Conservation (phyloP, 2,888 invertebrate genomes). For the Chromoteleia sp. region DNA sequence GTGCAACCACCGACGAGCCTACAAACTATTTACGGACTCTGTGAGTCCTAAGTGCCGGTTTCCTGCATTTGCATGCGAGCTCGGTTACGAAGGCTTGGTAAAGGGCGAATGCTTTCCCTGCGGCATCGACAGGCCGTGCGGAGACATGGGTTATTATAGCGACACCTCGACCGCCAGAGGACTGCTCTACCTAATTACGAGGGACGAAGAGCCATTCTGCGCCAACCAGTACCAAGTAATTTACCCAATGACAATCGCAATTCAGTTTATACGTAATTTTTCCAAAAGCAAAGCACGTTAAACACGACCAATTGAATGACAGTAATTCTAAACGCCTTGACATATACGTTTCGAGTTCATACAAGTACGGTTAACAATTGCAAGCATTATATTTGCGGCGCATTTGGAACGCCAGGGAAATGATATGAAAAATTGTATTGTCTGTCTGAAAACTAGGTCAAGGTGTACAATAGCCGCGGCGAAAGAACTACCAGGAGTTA, state of each 20-base stretch:
- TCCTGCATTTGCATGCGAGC: slow-evolving; percentile 94
- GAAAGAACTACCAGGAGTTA: slow-evolving; percentile 89
- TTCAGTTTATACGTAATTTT: background rate
- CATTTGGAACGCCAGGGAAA: slow-evolving; percentile 18
- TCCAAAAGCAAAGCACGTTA: background rate
- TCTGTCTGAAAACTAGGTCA: slow-evolving; percentile 86
- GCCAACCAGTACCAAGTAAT: slow-evolving; percentile 91
- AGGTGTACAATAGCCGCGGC: slow-evolving; percentile 91
- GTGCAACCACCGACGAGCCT: slow-evolving; percentile 96
- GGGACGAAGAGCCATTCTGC: slow-evolving; percentile 97
- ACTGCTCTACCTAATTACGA: slow-evolving; percentile 94
- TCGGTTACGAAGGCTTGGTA: slow-evolving; percentile 92
- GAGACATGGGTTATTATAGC: slow-evolving; percentile 97
- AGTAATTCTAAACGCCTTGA: background rate
- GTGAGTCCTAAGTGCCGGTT: slow-evolving; percentile 96
- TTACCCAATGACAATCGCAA: background rate
- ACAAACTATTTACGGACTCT: slow-evolving; percentile 97
- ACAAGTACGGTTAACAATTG: slow-evolving; percentile 2
- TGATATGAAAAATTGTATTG: slow-evolving; percentile 50
- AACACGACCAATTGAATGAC: background rate
- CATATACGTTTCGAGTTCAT: slow-evolving; percentile 11
- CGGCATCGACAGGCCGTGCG: slow-evolving; percentile 88
- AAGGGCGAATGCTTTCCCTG: slow-evolving; percentile 92
- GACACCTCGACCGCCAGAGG: slow-evolving; percentile 93
- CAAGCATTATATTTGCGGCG: background rate